These are phyloP conservation scores for Plotosus lineatus DNA, from an alignment of 2,113 vertebrate species.

Conservation along the genomic window DNA sequence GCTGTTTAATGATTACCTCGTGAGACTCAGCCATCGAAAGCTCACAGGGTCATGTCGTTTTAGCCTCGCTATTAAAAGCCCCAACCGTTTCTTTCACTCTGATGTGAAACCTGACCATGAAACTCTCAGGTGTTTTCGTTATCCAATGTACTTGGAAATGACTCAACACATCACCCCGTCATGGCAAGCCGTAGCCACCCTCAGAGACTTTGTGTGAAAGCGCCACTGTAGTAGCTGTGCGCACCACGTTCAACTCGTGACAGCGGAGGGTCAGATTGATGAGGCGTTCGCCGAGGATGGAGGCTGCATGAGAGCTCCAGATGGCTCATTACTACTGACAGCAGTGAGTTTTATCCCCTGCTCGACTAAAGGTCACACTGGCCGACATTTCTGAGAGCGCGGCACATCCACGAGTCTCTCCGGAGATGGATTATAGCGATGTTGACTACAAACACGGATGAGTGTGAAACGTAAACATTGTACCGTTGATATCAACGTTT, in stretches of 20 bases:
- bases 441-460: not conserved
- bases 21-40: not conserved
- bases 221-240: slow-evolving; percentile 16
- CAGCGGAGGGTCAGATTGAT: slow-evolving; percentile 48
- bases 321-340: slow-evolving; percentile 58
- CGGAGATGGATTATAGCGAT: slow-evolving; percentile 13
- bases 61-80: not conserved
- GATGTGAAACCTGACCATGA: slow-evolving; percentile 4
- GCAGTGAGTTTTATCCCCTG: slow-evolving; percentile 51
- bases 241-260: slow-evolving; percentile 27
- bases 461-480: not conserved
- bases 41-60: not conserved
- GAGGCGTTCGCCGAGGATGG: slow-evolving; percentile 43
- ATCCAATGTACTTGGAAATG: slow-evolving; percentile 3
- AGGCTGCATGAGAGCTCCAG: slow-evolving; percentile 47
- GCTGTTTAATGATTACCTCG: not conserved
- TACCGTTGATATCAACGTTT: not conserved
- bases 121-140: slow-evolving; percentile 12
- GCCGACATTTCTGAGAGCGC: slow-evolving; percentile 22
- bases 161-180: slow-evolving; percentile 27
- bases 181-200: not conserved
- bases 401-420: slow-evolving; percentile 2
- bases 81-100: not conserved
- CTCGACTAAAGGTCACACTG: slow-evolving; percentile 52
- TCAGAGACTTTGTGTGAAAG: slow-evolving; percentile 3